Evolutionary conservation across 2,113 vertebrate species (phyloP).

Genomic region (Alosa alosa): DNA sequence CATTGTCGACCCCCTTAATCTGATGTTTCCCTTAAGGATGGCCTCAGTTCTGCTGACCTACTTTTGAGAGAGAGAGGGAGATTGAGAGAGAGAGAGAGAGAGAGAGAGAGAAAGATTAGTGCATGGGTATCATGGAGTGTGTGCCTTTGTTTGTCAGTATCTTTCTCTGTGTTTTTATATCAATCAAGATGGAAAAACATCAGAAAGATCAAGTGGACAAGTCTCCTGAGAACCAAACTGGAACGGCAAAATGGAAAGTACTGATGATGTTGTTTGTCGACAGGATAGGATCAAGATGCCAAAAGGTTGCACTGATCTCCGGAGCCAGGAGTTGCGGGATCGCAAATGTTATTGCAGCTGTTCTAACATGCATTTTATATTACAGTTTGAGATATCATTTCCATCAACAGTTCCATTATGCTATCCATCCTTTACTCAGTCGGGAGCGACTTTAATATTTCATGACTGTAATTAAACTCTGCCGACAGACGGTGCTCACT

Average conservation of each 20-base stretch:
- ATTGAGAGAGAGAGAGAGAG: too few species aligned
- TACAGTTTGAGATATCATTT: background rate
- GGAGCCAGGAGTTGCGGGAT: too few species aligned
- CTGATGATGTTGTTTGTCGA: background rate
- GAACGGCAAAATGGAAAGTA: background rate
- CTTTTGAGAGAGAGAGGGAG: conserved; percentile 13
- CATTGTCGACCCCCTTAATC: conserved; percentile 35
- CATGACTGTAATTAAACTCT: background rate
- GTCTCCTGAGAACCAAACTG: background rate
- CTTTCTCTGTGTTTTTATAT: background rate
- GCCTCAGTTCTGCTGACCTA: conserved; percentile 66
- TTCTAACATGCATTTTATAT: background rate
- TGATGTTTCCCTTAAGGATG: conserved; percentile 48
- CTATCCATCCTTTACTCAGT: background rate
- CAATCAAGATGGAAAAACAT: background rate
- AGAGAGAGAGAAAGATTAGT: too few species aligned
- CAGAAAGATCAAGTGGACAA: background rate
- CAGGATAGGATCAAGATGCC: too few species aligned
- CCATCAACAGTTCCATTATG: background rate
- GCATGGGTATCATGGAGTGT: background rate
- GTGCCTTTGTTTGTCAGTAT: background rate
- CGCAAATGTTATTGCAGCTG: background rate
- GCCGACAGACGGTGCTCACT: background rate
- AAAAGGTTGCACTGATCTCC: too few species aligned
- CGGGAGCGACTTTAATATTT: background rate